Base-by-base conservation (phyloP, 2,888 invertebrate genomes). In the Tinea trinotella region DNA sequence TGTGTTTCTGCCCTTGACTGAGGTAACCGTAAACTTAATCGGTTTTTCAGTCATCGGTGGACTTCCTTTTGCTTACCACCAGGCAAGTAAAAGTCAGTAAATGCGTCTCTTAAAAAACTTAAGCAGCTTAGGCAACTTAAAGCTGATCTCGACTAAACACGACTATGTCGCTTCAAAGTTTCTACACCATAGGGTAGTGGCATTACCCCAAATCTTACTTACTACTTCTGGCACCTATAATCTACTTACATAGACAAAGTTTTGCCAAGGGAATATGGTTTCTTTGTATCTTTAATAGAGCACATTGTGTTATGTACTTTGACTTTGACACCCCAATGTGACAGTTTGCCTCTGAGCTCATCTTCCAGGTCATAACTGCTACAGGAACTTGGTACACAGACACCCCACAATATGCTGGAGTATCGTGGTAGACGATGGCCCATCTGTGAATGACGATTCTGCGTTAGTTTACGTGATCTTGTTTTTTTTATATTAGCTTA, bases 401-500 rank as follows among this genome's bases (percentile, higher is more conserved):
- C 77, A 0, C 88, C 90, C 89, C 89, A 89, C 15, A 87, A 66
- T 4, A 88, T 64, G 59, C 85, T 86, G 7, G 88, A 87, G 62
- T 87, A 88, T 48, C 88, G 76, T 0, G 90, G 89, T 0, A 89
- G 81, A 22, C 89, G 74, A 65, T 90, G 89, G 17, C 88, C 88
- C 71, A 88, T 87, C 89, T 89, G 67, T 0, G 68, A 67, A 15
- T 17, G 4, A 46, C 6, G 9, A 24, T 24, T 24, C 5, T 5
- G 24, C 24, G 24, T 24, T 24, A 9, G 5, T 24, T 7, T 7
- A 24, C 24, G 5, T 24, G 24, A 24, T 24, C 9, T 24, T 24
- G 24, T 24, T 9, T 24, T 7, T 24, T 9, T 24, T 5, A 24
- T 24, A 9, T 5, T n/a, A n/a, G n/a, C n/a, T n/a, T n/a, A n/a